Evolutionary conservation across 1,140 invertebrate species (phyloP), one percentile per base, ranked within the genome.

Genomic region (Pseudomyrmex pallidus): DNA sequence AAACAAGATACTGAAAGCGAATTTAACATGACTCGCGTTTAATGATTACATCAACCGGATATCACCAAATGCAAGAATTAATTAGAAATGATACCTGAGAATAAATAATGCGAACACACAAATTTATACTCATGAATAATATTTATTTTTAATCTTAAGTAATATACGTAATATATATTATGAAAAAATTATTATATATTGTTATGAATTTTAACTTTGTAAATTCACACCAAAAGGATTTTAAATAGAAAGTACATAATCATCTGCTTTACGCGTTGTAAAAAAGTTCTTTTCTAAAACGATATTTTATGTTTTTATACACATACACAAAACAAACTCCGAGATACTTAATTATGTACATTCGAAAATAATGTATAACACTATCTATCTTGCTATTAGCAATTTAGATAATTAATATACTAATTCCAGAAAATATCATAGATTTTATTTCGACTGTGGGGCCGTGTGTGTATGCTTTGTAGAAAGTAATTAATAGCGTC

Each of bases 401-500:
- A n/a, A n/a, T n/a, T n/a, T n/a, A n/a, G n/a, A n/a, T n/a, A n/a
- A n/a, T n/a, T n/a, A n/a, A n/a, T n/a, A 80, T 59, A 59, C 12
- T 25, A 70, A 70, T 80, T 80, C 44, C 50, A 54, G 67, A 20
- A 20, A 72, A 76, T 86, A 86, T 83, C 78, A 52, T 70, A 22
- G 85, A 2, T 62, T 50, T 61, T 48, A 52, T 73, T 74, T 52
- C 25, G 25, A 12, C 63, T 66, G 57, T 63, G 61, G 35, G 63
- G 7, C 46, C 66, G 85, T 59, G 2, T 1, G 25, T 25, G 25
- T 25, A 73, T 61, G 44, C 84, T 87, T 87, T 82, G 82, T 74
- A 72, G 86, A 87, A 84, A 57, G 68, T 87, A 87, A 87, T 87
- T 87, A 87, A 87, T 87, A 86, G 73, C 59, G 54, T 67, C 82